Evolutionary conservation across 2,888 invertebrate species (phyloP), one percentile per base, ranked within the genome.

Genomic region (Yponomeuta cagnagella): DNA sequence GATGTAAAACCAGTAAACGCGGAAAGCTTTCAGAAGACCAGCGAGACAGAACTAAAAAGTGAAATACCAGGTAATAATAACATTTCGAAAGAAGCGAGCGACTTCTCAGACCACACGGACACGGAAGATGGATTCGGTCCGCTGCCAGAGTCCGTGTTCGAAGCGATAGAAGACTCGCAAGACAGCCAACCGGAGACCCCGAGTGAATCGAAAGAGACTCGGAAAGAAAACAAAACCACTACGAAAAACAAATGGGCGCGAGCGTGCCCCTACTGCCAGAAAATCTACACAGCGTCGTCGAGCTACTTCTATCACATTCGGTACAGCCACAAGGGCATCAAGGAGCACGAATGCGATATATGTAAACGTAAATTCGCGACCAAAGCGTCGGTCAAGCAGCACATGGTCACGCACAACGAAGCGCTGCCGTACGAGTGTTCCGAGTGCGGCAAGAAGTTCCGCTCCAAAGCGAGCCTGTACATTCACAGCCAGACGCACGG

Each of bases 291-390:
- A 2, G 89, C 89, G n/a, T 78, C 88, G 0, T 92, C 92, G 2
- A 91, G 91, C 77, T 87, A 92, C 73, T 90, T 90, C 78, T 93
- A 93, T 75, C 94, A 94, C 77, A 77, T 93, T 73, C 92, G 90
- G 73, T 85, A 93, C 77, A 83, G 84, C 12, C 94, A 94, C 79
- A 80, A 79, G 1, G 83, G 84, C 10, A 79, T 82, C 37, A 88
- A 89, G 73, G 88, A 90, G 71, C 88, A 92, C 79, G 82, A 82
- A 63, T 94, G 94, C 76, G 83, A 85, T 6, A 80, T 86, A 65
- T 94, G 94, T 78, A 89, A 88, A 0, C 83, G 87, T 63, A 83
- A 80, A 68, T 93, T 93, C 76, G 87, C 88, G 0, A 88, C 90
- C 67, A 89, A 87, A 73, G 82, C 81, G 10, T 80, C 84, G n/a